Evolutionary conservation across 2,888 invertebrate genomes (phyloP), one percentile per base, ranked within the genome.

Genomic region (Caenorhabditis sp.): DNA sequence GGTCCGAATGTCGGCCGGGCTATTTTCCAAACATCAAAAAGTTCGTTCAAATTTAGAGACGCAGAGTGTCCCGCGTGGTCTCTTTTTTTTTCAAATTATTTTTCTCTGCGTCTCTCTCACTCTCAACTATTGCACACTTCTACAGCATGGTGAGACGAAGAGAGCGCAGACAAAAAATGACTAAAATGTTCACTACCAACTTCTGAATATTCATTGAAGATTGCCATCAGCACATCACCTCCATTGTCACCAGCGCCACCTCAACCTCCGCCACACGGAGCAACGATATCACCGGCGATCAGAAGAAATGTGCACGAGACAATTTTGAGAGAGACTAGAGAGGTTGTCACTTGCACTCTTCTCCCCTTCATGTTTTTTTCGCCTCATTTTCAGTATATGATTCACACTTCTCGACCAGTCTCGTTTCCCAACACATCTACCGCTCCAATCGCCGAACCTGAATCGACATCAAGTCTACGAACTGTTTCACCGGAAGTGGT

Each of bases 401-500:
- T 43, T 17, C 43, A 43, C 43, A 43, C 43, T 17, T 43, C 43
- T 5, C 43, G 43, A 3, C 43, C 66, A 36, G 71, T 12, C 51
- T 57, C 36, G 54, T 62, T 19, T 63, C 31, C 6, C 60, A 21
- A 50, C 61, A 5, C 31, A 55, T 17, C 66, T 55, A 36, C 6
- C 21, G 67, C 79, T 8, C 79, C 79, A 23, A 77, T 79, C 50
- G 79, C 79, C 49, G 75, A 69, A 53, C 75, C 71, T 23, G 79
- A 77, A 58, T 76, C 78, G n/a, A 73, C 73, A 31, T 73, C 73
- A 51, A 71, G 71, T 64, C 66, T 71, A 36, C 66, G 66, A 51
- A 71, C 66, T 14, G 65, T 50, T 62, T 58, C 66, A 55, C 66
- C 66, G 57, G 66, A 70, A 36, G 68, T 27, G 43, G 12, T 14